Base-by-base conservation (phyloP, 53 echinoderm and acorn worm species). In the Holothuria leucospilota region DNA sequence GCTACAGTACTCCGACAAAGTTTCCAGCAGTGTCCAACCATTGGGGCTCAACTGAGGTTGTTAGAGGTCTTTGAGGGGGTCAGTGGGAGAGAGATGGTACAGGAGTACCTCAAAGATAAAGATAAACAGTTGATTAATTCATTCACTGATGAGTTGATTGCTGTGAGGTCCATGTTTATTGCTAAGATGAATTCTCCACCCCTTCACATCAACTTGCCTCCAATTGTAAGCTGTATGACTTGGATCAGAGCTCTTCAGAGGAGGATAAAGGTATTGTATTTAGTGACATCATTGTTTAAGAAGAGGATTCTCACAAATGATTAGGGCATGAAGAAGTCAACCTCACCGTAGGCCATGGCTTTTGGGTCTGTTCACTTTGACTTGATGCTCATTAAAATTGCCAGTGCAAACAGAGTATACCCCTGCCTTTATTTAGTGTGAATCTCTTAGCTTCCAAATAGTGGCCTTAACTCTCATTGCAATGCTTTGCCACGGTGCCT, bases 11-110 rank as follows among this genome's bases (percentile, higher is more conserved):
- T 97, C 27, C 93, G 95, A 12, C 97, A 97, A 86, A 95, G 97
- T 80, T 97, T 97, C 88, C 90, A 93, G 85, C 97, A 97, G 85
- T 97, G 97, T 40, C 93, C 97, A 5, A 94, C 97, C 69, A 97
- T 97, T 81, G 97, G 89, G 18, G 88, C 97, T 49, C 94, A 95
- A 88, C 95, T 97, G 16, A 90, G 97, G 20, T 87, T 97, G n/a
- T 91, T 97, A 28, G 97, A 97, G 71, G 97, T 97, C 78, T 97
- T 97, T 82, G 97, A 97, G 79, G 97, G 97, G 9, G 93, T 97
- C 81, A 97, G 97, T 77, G 93, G 97, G 29, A 87, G 97, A 5
- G 97, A 97, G 87, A 93, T 97, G 93, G 97, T 97, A 13, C 97
- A 97, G 86, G 92, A 95, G 39, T 93, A 97, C 78, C 89, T 97